Evolutionary conservation across 2,797 vertebrate genomes (phyloP).

Genomic region (Parotocinclus haroldoi): DNA sequence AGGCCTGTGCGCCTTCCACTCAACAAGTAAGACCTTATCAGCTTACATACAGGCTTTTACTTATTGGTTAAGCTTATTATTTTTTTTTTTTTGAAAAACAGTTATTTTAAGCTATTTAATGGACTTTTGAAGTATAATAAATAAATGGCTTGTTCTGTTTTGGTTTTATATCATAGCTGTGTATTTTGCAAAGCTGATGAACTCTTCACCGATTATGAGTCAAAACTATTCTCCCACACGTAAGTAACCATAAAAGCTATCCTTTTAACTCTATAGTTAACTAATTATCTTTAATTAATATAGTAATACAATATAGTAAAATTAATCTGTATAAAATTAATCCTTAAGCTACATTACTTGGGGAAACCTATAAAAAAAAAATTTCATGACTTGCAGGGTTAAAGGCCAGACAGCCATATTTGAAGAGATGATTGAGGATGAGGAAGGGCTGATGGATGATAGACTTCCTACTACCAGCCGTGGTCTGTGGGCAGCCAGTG

Average conservation of each 20-base stretch:
- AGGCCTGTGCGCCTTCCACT: constrained; percentile 88
- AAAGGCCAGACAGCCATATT: constrained; percentile 96
- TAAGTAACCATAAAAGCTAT: constrained; percentile 67
- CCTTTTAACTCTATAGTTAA: neutral
- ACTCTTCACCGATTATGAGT: constrained; percentile 95
- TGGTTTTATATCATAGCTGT: constrained; percentile 70
- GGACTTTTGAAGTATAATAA: no score
- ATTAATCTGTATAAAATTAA: neutral
- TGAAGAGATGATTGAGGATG: constrained; percentile 98
- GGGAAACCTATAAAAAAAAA: neutral
- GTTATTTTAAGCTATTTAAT: no score
- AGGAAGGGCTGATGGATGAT: constrained; percentile 93
- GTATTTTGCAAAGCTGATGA: constrained; percentile 98
- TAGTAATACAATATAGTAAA: no score
- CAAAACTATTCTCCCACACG: constrained; percentile 96
- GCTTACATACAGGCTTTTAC: neutral
- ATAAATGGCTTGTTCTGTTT: neutral
- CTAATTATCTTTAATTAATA: no score
- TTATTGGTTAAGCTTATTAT: neutral
- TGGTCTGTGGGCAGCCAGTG: constrained; percentile 92
- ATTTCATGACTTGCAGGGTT: constrained; percentile 69
- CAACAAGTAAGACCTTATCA: constrained; percentile 81
- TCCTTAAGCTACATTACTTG: no score
- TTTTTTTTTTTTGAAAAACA: no score
- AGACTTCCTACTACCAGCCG: constrained; percentile 90